Evolutionary conservation across 2,888 invertebrate species (phyloP), one percentile per base, ranked within the genome.

Genomic region (Cosmia pyralina): DNA sequence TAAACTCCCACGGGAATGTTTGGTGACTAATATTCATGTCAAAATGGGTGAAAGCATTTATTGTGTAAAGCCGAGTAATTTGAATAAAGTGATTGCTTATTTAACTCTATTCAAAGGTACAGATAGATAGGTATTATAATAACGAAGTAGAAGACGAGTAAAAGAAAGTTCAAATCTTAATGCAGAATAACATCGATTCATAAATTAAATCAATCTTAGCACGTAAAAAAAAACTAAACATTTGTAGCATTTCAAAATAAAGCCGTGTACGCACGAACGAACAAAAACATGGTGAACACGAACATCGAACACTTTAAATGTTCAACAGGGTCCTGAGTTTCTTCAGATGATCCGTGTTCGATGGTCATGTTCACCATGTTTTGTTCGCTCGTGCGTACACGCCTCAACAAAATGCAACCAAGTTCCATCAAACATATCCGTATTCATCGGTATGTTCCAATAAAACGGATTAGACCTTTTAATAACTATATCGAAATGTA

Each of bases 401-500:
- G n/a, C n/a, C n/a, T n/a, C n/a, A n/a, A n/a, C n/a, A n/a, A n/a
- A n/a, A 57, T 64, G 8, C 34, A 41, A 1, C 2, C 8, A 17
- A 44, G n/a, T 4, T 19, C 15, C 13, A 52, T 34, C 11, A 48
- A 50, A 58, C 5, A 63, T 10, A 44, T 41, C n/a, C 28, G 38
- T 44, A 53, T 64, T 28, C 55, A 67, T 66, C 53, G 62, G 62
- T 55, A 77, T 55, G 34, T 44, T 66, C 67, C 28, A 68, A 65
- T 76, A 70, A 79, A 83, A 81, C 10, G 28, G 22, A 55, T 0
- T 73, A 77, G 84, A 85, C 77, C 85, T 74, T 79, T 73, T 89
- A 87, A 90, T 88, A 89, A 88, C 90, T 89, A 87, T 89, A 88
- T 87, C 89, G 85, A 90, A 90, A 85, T 87, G 79, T 85, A 86